Conservation (phyloP, 2,888 invertebrate genomes). For the Lasioglossum vierecki region DNA sequence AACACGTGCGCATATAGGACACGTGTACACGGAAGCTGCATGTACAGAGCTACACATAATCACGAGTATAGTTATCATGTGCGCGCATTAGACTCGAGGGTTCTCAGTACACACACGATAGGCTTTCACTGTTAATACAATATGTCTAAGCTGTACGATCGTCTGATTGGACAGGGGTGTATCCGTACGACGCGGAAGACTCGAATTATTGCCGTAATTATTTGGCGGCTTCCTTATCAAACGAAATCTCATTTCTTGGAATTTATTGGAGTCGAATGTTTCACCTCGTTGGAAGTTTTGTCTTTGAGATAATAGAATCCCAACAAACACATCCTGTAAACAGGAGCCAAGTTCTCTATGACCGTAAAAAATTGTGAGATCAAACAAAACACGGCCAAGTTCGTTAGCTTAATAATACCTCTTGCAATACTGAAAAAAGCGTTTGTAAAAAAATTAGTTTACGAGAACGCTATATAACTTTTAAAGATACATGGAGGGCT, state of each 20-base stretch:
- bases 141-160: constrained; percentile 30
- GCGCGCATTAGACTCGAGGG: constrained; percentile 32
- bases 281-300: too few relatives aligned
- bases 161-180: constrained; percentile 42
- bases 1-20: neutral
- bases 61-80: constrained; percentile 40
- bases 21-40: constrained; percentile 21
- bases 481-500: too few relatives aligned
- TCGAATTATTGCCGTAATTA: neutral
- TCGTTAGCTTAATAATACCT: too few relatives aligned
- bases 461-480: too few relatives aligned
- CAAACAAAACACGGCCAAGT: too few relatives aligned
- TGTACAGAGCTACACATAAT: constrained; percentile 32
- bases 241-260: neutral
- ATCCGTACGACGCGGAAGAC: neutral
- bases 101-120: constrained; percentile 28
- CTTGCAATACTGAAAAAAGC: too few relatives aligned
- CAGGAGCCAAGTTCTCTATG: too few relatives aligned
- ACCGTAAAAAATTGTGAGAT: too few relatives aligned
- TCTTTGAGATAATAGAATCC: too few relatives aligned
- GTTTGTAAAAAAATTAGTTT: too few relatives aligned
- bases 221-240: neutral
- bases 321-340: too few relatives aligned
- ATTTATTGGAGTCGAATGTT: neutral
- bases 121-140: constrained; percentile 49